These are phyloP conservation scores for Theocolax elegans DNA, from an alignment of 1,140 invertebrate genomes.

Conservation along the genomic window DNA sequence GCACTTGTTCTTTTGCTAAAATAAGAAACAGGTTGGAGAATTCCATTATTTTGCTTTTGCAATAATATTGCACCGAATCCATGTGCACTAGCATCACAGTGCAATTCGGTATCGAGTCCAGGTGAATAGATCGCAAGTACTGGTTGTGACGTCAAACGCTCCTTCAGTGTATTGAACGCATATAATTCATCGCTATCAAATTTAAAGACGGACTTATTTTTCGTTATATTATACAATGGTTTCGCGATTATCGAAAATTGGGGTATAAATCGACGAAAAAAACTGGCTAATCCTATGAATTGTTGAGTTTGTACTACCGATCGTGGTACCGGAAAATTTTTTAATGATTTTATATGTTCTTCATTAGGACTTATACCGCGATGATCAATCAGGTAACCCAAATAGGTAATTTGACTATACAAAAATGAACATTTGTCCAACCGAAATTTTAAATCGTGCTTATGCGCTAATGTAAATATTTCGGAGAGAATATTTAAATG, in stretches of 20 bases:
- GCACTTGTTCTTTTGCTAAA: neutral
- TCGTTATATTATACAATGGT: slow-evolving; percentile 44
- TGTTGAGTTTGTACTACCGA: neutral
- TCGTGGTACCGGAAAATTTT: neutral
- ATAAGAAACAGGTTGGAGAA: neutral
- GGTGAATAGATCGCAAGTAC: slow-evolving; percentile 41
- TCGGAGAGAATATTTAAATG: neutral
- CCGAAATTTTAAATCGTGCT: too few relatives aligned
- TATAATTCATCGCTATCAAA: slow-evolving; percentile 34
- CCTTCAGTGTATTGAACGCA: slow-evolving; percentile 25
- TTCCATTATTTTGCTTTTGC: neutral
- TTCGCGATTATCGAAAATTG: slow-evolving; percentile 47
- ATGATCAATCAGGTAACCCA: neutral
- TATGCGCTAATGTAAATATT: neutral
- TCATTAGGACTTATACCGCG: neutral
- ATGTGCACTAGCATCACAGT: neutral
- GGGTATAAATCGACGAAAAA: slow-evolving; percentile 21
- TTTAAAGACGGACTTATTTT: slow-evolving; percentile 41
- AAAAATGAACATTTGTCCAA: neutral
- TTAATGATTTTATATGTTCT: neutral
- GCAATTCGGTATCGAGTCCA: slow-evolving; percentile 44
- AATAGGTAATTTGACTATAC: neutral
- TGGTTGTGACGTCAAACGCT: slow-evolving; percentile 1
- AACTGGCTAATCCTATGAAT: slow-evolving; percentile 30
- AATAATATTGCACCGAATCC: neutral